These are phyloP conservation scores for Lobophora halterata DNA, from an alignment of 2,888 invertebrate genomes.

Conservation along the genomic window DNA sequence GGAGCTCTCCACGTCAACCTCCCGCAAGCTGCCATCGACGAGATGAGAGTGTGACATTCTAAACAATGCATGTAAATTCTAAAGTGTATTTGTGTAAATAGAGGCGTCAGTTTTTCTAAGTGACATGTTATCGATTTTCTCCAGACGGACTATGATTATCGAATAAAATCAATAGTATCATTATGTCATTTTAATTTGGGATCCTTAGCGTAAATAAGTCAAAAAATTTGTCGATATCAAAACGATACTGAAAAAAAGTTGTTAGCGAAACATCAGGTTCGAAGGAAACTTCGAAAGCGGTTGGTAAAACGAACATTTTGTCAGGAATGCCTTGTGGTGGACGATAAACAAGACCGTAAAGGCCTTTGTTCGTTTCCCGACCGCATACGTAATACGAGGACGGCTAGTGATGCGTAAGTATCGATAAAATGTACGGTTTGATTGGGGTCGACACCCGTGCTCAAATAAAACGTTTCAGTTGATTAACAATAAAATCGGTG, in stretches of 20 bases:
- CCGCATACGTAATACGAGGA: constrained; percentile 45
- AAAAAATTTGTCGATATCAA: constrained; percentile 28
- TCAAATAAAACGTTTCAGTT: constrained; percentile 27
- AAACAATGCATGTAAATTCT: constrained; percentile 56
- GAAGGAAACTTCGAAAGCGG: constrained; percentile 32
- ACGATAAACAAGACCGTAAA: constrained; percentile 57
- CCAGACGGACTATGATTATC: constrained; percentile 62
- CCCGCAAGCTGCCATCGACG: constrained; percentile 92
- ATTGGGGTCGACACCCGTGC: constrained; percentile 24
- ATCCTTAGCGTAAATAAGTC: constrained; percentile 1
- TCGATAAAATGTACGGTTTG: constrained; percentile 31
- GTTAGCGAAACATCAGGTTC: constrained; percentile 25
- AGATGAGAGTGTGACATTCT: constrained; percentile 93
- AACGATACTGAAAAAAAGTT: constrained; percentile 28
- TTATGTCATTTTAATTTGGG: constrained; percentile 35
- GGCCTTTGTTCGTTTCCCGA: constrained; percentile 48
- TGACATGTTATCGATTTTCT: constrained; percentile 67
- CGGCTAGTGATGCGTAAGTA: constrained; percentile 39
- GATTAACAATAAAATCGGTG: constrained; percentile 31
- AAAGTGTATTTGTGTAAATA: constrained; percentile 65
- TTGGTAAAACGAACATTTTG: constrained; percentile 40
- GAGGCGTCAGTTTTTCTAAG: constrained; percentile 49
- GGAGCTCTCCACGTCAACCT: constrained; percentile 81
- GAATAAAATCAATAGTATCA: constrained; percentile 64
- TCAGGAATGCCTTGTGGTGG: constrained; percentile 47